Evolutionary conservation across 2,113 vertebrate species (phyloP).

Genomic region (Boleophthalmus pectinirostris): DNA sequence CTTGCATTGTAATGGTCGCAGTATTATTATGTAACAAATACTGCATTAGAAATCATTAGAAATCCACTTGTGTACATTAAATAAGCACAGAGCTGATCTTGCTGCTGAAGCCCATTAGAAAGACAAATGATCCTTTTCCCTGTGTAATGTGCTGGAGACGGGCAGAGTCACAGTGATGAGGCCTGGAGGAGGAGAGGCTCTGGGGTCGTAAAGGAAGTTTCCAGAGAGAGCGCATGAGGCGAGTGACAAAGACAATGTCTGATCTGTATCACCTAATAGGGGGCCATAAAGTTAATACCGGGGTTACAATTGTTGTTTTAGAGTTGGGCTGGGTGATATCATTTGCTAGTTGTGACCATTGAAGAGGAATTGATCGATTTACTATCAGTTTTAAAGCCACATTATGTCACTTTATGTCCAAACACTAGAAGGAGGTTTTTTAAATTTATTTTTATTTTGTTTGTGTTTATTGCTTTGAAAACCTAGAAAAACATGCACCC

Average conservation of each 20-base stretch:
- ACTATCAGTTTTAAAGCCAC: too few species aligned
- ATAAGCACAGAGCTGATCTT: constrained; percentile 23
- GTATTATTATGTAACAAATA: not conserved
- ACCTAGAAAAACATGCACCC: too few species aligned
- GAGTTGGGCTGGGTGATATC: not conserved
- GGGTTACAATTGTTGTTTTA: not conserved
- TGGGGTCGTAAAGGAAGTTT: constrained; percentile 5
- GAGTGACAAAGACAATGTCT: constrained; percentile 7
- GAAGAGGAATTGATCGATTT: too few species aligned
- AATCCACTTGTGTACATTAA: not conserved
- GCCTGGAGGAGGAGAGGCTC: constrained; percentile 11
- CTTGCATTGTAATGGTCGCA: too few species aligned
- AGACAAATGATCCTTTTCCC: not conserved
- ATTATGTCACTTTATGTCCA: too few species aligned
- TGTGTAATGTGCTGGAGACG: not conserved
- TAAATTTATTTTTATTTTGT: too few species aligned
- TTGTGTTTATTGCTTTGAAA: too few species aligned
- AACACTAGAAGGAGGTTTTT: too few species aligned
- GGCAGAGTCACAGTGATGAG: not conserved
- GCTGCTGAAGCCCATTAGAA: constrained; percentile 9
- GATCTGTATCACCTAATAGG: constrained; percentile 9
- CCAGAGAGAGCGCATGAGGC: not conserved
- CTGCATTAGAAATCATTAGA: too few species aligned
- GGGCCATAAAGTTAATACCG: not conserved
- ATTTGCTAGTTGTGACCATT: too few species aligned